A percentile compares a stretch with the other conserved stretches of the same genome.
phyloP scores from a whole-genome alignment of 2,888 invertebrate species.

The Hypena proboscidalis region DNA sequence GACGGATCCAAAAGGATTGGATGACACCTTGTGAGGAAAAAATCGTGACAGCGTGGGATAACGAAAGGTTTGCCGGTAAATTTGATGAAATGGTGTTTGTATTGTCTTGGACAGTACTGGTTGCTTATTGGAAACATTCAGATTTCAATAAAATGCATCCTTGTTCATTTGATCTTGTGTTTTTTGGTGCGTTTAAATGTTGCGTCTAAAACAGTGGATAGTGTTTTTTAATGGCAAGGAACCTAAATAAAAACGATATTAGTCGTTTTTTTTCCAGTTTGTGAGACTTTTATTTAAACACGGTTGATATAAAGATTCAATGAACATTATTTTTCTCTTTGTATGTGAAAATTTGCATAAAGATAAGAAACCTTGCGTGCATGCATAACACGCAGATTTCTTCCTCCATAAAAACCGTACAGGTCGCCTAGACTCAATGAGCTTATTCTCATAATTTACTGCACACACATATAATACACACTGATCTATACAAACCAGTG shows the following conservation, averaged over 20 bases:
- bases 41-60: conserved; percentile 79
- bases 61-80: conserved; percentile 12
- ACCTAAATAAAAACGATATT: no score
- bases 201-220: no score
- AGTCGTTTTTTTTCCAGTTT: no score
- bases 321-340: no score
- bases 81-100: conserved; percentile 6
- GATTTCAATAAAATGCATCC: no score
- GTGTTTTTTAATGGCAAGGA: no score
- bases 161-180: no score
- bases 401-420: conserved; percentile 55
- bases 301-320: no score
- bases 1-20: conserved; percentile 73
- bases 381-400: conserved; percentile 46
- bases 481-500: conserved; percentile 30
- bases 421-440: conserved; percentile 49
- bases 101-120: conserved; percentile 10
- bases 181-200: no score
- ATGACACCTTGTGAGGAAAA: conserved; percentile 69
- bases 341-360: not conserved
- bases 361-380: conserved; percentile 14
- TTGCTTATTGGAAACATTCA: no score
- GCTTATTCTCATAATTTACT: conserved; percentile 61
- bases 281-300: no score
- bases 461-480: conserved; percentile 36